Percentiles rank a stretch among this genome's conserved stretches.
Conservation (phyloP, 2,888 invertebrate species). For the Orgyia antiqua region DNA sequence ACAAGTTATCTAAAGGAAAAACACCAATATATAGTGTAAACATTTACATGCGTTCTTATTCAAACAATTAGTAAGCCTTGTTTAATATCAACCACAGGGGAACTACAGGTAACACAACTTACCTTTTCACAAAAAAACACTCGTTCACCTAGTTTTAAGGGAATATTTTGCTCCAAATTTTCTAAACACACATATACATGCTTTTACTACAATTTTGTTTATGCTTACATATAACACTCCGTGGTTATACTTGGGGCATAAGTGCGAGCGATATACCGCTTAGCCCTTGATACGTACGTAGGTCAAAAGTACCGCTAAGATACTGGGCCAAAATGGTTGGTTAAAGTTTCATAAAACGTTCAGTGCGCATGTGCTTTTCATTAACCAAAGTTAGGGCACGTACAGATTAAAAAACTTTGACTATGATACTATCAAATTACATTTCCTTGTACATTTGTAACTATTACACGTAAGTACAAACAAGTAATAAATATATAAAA, state of each 20-base stretch:
- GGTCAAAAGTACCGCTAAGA: constrained; percentile 40
- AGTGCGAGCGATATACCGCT: constrained; percentile 37
- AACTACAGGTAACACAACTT: constrained; percentile 59
- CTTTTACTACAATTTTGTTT: constrained; percentile 47
- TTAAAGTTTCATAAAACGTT: constrained; percentile 18
- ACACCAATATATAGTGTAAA: too few species aligned
- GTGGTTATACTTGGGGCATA: constrained; percentile 44
- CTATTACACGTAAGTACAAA: too few species aligned
- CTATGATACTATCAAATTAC: constrained; percentile 1
- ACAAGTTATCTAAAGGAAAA: too few species aligned
- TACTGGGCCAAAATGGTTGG: constrained; percentile 37
- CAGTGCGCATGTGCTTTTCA: constrained; percentile 36
- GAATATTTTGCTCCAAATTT: constrained; percentile 33
- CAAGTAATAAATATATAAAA: too few species aligned
- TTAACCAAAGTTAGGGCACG: constrained; percentile 22
- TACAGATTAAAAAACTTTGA: constrained; percentile 21
- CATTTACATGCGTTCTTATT: too few species aligned
- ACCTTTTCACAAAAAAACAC: constrained; percentile 51
- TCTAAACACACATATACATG: constrained; percentile 69
- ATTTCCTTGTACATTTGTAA: too few species aligned
- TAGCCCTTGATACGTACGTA: constrained; percentile 36
- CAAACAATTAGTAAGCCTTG: too few species aligned
- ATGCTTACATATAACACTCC: constrained; percentile 73
- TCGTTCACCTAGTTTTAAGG: constrained; percentile 55
- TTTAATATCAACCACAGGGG: too few species aligned